Evolutionary conservation across 2,888 invertebrate species (phyloP).

Genomic region (Himalopsyche japonica): DNA sequence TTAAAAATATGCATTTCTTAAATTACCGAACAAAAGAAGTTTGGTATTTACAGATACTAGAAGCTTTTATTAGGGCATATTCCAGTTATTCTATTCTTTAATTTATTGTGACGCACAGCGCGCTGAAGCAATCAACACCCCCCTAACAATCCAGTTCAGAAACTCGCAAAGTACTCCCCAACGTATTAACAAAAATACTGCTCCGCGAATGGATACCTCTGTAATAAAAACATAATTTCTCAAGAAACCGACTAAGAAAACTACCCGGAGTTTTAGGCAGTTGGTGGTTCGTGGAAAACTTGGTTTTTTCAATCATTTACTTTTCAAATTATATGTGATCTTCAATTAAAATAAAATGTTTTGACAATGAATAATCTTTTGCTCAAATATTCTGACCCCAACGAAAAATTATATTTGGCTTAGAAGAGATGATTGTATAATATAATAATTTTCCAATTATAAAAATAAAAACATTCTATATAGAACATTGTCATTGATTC

Average conservation of each 20-base stretch:
- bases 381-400: no score
- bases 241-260: not conserved
- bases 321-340: not conserved
- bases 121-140: constrained; percentile 34
- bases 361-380: no score
- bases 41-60: not conserved
- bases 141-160: constrained; percentile 36
- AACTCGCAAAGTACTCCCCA: constrained; percentile 34
- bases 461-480: no score
- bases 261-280: not conserved
- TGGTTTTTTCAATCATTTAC: not conserved
- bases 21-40: no score
- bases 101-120: constrained; percentile 21
- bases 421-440: no score
- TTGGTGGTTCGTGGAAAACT: not conserved
- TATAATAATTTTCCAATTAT: no score
- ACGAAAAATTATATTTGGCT: no score
- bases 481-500: no score
- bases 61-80: not conserved
- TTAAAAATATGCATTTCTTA: no score
- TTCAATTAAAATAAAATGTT: no score
- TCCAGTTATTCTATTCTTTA: not conserved
- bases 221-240: constrained; percentile 7
- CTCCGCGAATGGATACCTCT: not conserved
- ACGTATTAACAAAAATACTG: constrained; percentile 35